phyloP scores from a whole-genome alignment of 2,888 invertebrate genomes.

The Hydriomena furcata region DNA sequence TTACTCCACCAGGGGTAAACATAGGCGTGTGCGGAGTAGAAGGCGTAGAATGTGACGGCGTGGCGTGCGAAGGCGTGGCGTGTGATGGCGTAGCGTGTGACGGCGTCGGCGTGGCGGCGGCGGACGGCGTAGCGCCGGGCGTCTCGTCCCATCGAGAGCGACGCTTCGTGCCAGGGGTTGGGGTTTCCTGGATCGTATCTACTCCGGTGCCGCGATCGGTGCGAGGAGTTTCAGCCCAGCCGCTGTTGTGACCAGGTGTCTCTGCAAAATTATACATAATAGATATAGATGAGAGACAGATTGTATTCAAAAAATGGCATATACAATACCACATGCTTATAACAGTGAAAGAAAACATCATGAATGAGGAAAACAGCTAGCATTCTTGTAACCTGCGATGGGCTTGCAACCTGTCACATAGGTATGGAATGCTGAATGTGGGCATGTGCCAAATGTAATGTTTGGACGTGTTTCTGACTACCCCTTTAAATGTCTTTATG shows the following conservation, averaged over 20 bases:
- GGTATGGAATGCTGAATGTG: too few relatives aligned
- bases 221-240: constrained; percentile 99
- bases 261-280: constrained; percentile 77
- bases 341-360: too few relatives aligned
- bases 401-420: too few relatives aligned
- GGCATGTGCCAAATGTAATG: too few relatives aligned
- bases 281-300: too few relatives aligned
- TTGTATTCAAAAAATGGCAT: too few relatives aligned
- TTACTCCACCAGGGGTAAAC: constrained; percentile 91
- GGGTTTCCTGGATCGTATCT: constrained; percentile 94
- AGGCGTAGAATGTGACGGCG: constrained; percentile 87
- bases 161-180: constrained; percentile 97
- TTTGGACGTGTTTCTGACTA: too few relatives aligned
- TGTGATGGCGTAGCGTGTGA: constrained; percentile 88
- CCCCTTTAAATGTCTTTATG: too few relatives aligned
- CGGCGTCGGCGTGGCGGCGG: constrained; percentile 89
- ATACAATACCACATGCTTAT: too few relatives aligned
- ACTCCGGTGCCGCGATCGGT: constrained; percentile 93
- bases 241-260: constrained; percentile 97
- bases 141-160: constrained; percentile 99
- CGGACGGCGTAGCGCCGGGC: constrained; percentile 89
- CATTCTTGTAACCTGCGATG: too few relatives aligned
- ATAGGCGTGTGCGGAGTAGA: constrained; percentile 84
- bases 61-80: constrained; percentile 89
- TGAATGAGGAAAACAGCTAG: too few relatives aligned